Base-by-base conservation (phyloP, 2,888 invertebrate species). In the Acanthococcus lagerstroemiae region DNA sequence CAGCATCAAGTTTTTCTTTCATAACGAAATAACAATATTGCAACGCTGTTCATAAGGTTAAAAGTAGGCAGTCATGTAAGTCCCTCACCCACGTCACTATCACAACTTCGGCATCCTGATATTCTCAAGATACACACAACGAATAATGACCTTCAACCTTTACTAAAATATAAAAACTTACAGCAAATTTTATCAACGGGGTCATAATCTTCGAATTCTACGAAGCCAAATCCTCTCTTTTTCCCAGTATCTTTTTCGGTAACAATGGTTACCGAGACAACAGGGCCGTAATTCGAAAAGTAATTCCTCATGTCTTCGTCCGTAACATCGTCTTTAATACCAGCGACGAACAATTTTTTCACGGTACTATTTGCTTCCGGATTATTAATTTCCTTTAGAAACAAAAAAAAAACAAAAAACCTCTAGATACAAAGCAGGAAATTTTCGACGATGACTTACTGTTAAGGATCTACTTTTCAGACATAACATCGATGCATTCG, bases 191-290 rank as follows among this genome's bases (percentile, higher is more conserved):
- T 95, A 76, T 96, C 96, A 67, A 96, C 95, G 3, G 94, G 87
- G 78, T 97, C 96, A 76, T 95, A 95, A 76, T 97, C 96, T 74
- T 94, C 93, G 77, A 94, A 97, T 76, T 95, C 94, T 44, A 97
- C 87, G 77, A 96, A 97, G 46, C 91, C 95, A 76, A 96, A 97
- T 5, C 96, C 96, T 72, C 95, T 83, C 74, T 90, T 92, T 76
- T 94, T 95, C 61, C 93, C 93, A 2, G 90, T 90, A 65, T 90
- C 91, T 72, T 95, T 95, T 74, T 95, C 95, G 9, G 87, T 88
- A 2, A 95, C 92, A 72, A 95, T 84, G 70, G 88, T 90, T 25
- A 92, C 86, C 24, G 87, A 85, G 26, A 88, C 80, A 70, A 96
- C 88, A 65, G 80, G 84, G 1, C 95, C 95, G 75, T 83, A 95